A percentile compares a stretch with the other conserved stretches of the same genome.
phyloP scores from a whole-genome alignment of 2,888 invertebrate species.

The Xanthia icteritia region DNA sequence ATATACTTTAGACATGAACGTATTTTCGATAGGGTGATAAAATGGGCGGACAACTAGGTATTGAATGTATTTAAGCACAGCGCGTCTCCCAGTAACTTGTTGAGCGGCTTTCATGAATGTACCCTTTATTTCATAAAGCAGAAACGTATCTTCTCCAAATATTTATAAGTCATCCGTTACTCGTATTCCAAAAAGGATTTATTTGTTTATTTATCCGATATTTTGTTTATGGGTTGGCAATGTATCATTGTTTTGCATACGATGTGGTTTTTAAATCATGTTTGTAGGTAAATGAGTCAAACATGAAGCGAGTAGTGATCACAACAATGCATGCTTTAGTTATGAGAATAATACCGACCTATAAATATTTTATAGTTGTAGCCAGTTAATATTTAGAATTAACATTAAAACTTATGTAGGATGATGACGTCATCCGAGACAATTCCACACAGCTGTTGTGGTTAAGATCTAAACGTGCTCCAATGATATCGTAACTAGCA shows the following conservation, averaged over 20 bases:
- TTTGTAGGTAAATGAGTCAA: background rate
- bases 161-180: background rate
- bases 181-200: background rate
- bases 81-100: background rate
- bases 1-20: background rate
- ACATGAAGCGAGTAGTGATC: background rate
- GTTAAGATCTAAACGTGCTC: background rate
- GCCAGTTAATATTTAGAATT: constrained; percentile 2
- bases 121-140: background rate
- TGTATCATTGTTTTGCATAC: background rate
- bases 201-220: background rate
- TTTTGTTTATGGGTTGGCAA: background rate
- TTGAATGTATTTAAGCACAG: background rate
- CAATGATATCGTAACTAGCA: background rate
- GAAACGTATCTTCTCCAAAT: background rate
- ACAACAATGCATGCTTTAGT: background rate
- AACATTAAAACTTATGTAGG: constrained; percentile 8
- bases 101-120: background rate
- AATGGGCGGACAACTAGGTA: background rate
- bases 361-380: constrained; percentile 17
- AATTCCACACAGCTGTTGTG: background rate
- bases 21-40: background rate
- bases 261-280: too few relatives aligned
- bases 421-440: background rate
- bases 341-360: background rate